Conservation (phyloP, 2,888 invertebrate genomes). For the Tetragnatha montana region DNA sequence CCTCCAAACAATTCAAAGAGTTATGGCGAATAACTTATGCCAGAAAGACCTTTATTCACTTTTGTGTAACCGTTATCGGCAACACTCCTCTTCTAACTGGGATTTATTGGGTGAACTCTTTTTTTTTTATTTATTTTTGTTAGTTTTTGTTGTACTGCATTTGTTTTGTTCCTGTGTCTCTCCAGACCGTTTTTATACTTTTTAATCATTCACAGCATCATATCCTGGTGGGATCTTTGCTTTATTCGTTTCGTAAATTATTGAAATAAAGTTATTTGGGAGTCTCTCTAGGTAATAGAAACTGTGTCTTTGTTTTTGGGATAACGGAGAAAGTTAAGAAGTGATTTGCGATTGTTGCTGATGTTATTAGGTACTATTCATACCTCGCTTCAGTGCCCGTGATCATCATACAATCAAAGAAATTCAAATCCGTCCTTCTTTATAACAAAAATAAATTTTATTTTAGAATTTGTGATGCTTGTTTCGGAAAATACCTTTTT, state of each 20-base stretch:
- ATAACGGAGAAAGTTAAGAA: too few species aligned
- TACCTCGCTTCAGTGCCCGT: too few species aligned
- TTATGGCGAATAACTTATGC: neutral
- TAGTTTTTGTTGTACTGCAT: neutral
- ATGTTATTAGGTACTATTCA: too few species aligned
- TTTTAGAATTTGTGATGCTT: too few species aligned
- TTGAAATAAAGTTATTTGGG: neutral
- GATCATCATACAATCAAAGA: too few species aligned
- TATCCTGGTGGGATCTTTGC: neutral
- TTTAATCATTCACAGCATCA: neutral
- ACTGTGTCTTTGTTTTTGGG: neutral
- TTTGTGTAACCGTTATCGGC: neutral
- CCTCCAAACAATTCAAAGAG: neutral
- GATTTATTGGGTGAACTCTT: neutral
- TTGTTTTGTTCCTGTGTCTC: neutral
- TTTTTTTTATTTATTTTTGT: neutral
- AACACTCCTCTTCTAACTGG: neutral
- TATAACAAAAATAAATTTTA: too few species aligned
- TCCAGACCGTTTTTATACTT: neutral
- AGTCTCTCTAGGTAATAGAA: neutral
- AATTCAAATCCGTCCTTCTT: too few species aligned
- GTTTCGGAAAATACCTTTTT: too few species aligned
- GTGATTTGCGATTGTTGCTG: too few species aligned
- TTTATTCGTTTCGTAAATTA: neutral
- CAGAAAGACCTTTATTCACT: neutral